Conservation (phyloP, 1,140 invertebrate genomes). For the Doryteuthis pealeii region DNA sequence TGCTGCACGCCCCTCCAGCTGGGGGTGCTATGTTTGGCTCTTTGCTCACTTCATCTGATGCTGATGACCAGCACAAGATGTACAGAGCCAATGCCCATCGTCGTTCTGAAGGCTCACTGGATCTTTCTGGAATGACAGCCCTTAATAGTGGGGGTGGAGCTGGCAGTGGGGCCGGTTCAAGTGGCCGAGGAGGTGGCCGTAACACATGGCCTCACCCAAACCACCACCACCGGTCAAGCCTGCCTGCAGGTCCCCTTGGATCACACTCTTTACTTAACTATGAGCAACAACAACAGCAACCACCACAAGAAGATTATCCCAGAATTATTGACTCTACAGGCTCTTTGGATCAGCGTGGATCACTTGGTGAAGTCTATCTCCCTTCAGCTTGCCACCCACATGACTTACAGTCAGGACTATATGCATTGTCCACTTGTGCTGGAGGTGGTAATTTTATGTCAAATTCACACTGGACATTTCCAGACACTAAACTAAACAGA, state of each 20-base stretch:
- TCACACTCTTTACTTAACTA: slow-evolving; percentile 1
- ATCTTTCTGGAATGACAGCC: slow-evolving; percentile 33
- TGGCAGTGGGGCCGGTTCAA: neutral
- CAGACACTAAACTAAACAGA: slow-evolving; percentile 23
- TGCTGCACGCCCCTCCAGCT: slow-evolving; percentile 19
- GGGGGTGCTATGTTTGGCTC: slow-evolving; percentile 26
- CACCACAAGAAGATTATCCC: neutral
- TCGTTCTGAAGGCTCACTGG: slow-evolving; percentile 49
- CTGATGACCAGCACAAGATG: slow-evolving; percentile 2
- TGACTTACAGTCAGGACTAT: slow-evolving; percentile 16
- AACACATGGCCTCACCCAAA: slow-evolving; percentile 36
- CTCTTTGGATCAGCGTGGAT: slow-evolving; percentile 12
- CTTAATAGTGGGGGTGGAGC: neutral
- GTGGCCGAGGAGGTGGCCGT: slow-evolving; percentile 21
- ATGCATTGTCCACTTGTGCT: neutral
- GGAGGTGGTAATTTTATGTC: slow-evolving; percentile 15
- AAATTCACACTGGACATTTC: slow-evolving; percentile 16
- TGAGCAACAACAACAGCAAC: neutral
- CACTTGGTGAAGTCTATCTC: slow-evolving; percentile 24
- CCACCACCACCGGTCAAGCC: slow-evolving; percentile 42
- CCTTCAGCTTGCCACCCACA: slow-evolving; percentile 10
- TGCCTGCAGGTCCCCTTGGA: slow-evolving; percentile 35
- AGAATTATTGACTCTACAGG: slow-evolving; percentile 16
- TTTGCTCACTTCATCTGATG: slow-evolving; percentile 14
- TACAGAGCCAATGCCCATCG: slow-evolving; percentile 34